phyloP scores from a whole-genome alignment of 2,113 vertebrate genomes.

The Acanthisitta chloris region DNA sequence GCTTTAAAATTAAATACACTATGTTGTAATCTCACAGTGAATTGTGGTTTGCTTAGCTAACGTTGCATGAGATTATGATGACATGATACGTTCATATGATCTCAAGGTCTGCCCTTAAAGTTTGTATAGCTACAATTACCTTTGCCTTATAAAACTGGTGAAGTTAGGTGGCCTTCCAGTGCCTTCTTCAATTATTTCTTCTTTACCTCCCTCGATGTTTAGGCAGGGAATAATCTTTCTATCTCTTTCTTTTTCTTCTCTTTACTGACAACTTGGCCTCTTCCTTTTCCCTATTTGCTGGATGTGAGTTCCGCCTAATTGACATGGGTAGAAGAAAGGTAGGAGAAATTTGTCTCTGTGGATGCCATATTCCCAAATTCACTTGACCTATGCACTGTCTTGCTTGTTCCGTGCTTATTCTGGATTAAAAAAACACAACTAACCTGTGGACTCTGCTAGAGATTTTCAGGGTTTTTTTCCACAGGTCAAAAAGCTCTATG shows the following conservation, averaged over 20 bases:
- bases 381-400: neutral
- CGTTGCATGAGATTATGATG: neutral
- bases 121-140: neutral
- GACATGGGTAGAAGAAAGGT: slow-evolving; percentile 50
- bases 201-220: neutral
- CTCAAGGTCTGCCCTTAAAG: neutral
- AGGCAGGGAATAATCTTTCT: slow-evolving; percentile 44
- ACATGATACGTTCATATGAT: neutral
- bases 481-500: neutral
- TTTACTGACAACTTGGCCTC: slow-evolving; percentile 42
- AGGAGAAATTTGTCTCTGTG: slow-evolving; percentile 43
- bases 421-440: neutral
- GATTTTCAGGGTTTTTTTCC: neutral
- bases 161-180: neutral
- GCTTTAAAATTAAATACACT: neutral
- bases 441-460: neutral
- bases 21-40: neutral
- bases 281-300: slow-evolving; percentile 46
- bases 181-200: slow-evolving; percentile 8
- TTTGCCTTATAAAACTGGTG: neutral
- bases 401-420: neutral
- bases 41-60: neutral
- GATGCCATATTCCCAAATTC: neutral
- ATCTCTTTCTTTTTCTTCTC: slow-evolving; percentile 47
- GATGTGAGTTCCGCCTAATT: slow-evolving; percentile 40